phyloP scores from a whole-genome alignment of 2,113 vertebrate species.

The Deroptyus accipitrinus region DNA sequence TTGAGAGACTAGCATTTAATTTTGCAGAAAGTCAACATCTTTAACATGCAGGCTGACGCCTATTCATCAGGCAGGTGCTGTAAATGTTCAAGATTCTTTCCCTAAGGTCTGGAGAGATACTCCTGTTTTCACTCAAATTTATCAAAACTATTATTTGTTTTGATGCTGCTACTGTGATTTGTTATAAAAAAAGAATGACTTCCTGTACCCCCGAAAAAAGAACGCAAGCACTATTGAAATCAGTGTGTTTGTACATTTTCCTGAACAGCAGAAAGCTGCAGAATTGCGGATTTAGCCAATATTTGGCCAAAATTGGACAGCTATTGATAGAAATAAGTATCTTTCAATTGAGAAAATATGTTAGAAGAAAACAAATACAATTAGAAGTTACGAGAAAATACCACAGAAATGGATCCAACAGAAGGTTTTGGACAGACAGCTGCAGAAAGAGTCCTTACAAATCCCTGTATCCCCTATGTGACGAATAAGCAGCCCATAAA shows the following conservation, averaged over 20 bases:
- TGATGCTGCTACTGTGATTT: not conserved
- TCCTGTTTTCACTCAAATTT: not conserved
- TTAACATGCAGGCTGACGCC: not conserved
- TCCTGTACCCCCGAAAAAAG: not conserved
- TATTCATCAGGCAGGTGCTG: not conserved
- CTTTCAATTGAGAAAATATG: not conserved
- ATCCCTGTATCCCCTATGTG: fast-evolving
- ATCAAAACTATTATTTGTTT: not conserved
- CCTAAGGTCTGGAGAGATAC: not conserved
- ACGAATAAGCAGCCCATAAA: not conserved
- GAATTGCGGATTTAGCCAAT: not conserved
- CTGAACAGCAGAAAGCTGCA: not conserved
- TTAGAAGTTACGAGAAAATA: not conserved
- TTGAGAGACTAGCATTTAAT: not conserved
- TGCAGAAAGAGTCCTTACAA: not conserved
- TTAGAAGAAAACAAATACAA: not conserved
- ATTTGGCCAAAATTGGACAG: not conserved
- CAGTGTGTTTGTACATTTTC: not conserved
- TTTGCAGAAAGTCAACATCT: not conserved
- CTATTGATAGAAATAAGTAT: not conserved
- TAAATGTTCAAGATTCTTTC: not conserved
- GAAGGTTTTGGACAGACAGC: not conserved
- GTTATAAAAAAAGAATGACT: not conserved
- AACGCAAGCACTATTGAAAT: not conserved
- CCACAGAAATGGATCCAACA: not conserved